phyloP scores from a whole-genome alignment of 2,113 vertebrate genomes.

The Callipepla squamata region DNA sequence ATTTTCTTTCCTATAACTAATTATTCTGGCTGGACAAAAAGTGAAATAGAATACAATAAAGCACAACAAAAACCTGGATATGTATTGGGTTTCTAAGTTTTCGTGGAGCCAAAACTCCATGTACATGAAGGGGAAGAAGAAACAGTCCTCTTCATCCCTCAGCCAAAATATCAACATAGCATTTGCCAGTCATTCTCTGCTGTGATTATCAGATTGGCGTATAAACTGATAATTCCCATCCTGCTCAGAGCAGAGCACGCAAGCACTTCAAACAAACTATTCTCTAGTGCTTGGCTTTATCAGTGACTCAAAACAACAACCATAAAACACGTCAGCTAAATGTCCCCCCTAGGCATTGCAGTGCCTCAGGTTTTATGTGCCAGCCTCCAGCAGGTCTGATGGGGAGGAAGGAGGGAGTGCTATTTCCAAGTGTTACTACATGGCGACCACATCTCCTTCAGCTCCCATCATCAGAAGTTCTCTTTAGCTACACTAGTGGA shows the following conservation, averaged over 20 bases:
- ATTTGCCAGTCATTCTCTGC: constrained; percentile 6
- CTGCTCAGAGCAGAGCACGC: not conserved
- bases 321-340: not conserved
- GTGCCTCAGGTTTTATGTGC: not conserved
- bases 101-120: constrained; percentile 34
- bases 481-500: not conserved
- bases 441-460: not conserved
- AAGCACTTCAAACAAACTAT: not conserved
- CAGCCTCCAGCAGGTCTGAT: not conserved
- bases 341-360: not conserved
- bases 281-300: constrained; percentile 1
- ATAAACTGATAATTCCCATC: not conserved
- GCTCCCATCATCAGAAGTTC: not conserved
- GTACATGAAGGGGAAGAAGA: constrained; percentile 14
- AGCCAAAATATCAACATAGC: constrained; percentile 16
- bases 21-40: constrained; percentile 61
- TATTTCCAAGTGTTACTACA: not conserved
- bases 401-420: not conserved
- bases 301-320: constrained; percentile 29
- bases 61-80: constrained; percentile 3
- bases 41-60: constrained; percentile 34
- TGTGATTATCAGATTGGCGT: not conserved
- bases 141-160: not conserved
- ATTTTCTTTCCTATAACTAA: constrained; percentile 72
- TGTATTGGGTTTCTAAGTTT: not conserved